These are phyloP conservation scores for Ammodytes dubius DNA, from an alignment of 2,113 vertebrate genomes.

Conservation along the genomic window DNA sequence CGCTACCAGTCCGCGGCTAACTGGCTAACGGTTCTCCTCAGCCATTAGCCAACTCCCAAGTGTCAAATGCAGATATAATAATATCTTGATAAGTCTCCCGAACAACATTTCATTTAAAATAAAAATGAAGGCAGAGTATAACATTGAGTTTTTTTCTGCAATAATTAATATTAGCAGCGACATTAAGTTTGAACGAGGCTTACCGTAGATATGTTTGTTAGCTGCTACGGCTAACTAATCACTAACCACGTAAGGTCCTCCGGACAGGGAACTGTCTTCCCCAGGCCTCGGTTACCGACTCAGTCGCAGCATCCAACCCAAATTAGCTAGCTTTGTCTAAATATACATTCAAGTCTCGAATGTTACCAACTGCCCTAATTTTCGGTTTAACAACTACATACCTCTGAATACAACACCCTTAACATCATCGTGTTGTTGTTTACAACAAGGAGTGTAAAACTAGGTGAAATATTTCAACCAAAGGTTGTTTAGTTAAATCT, in stretches of 20 bases:
- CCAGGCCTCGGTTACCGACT: conserved; percentile 51
- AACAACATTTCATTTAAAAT: not conserved
- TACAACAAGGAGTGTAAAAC: conserved; percentile 8
- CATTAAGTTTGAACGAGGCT: not conserved
- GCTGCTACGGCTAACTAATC: conserved; percentile 34
- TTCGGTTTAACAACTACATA: not conserved
- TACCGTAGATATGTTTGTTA: conserved; percentile 7
- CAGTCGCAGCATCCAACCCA: not conserved
- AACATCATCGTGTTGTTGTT: not conserved
- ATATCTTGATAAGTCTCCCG: not conserved
- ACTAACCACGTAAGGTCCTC: conserved; percentile 11
- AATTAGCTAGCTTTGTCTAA: not conserved
- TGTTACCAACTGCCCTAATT: not conserved
- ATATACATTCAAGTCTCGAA: not conserved
- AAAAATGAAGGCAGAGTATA: no score
- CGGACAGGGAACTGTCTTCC: not conserved
- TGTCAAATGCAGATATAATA: not conserved
- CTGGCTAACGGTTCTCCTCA: conserved; percentile 35
- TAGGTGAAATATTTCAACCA: not conserved
- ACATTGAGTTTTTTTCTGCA: not conserved
- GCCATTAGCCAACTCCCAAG: not conserved
- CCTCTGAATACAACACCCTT: not conserved
- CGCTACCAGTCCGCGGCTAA: conserved; percentile 23
- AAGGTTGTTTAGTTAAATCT: not conserved
- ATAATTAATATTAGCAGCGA: not conserved